phyloP scores from a whole-genome alignment of 2,113 vertebrate species.

The Todiramphus saurophagus region DNA sequence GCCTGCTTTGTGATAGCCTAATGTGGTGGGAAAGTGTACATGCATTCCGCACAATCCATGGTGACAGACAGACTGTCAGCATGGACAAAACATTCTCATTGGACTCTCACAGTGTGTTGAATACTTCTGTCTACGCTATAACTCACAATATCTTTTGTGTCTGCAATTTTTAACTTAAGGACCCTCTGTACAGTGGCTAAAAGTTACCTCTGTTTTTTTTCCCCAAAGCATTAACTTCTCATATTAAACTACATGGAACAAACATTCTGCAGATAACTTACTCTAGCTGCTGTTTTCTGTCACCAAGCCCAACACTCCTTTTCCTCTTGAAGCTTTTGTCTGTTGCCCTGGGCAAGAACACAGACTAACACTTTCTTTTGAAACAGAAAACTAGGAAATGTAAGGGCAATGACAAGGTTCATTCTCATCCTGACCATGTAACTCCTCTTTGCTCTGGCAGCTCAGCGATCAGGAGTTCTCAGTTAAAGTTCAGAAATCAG shows the following conservation, averaged over 20 bases:
- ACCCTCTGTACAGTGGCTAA: neutral
- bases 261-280: neutral
- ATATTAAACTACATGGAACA: neutral
- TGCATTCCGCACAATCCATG: neutral
- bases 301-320: neutral
- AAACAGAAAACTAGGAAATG: neutral
- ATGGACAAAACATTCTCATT: accelerated
- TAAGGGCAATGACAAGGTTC: neutral
- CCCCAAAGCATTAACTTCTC: neutral
- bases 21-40: neutral
- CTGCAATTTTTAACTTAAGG: neutral
- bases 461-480: neutral
- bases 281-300: neutral
- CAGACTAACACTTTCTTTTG: neutral
- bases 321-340: neutral
- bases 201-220: neutral
- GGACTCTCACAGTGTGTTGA: neutral
- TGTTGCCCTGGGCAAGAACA: neutral
- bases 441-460: neutral
- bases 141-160: neutral
- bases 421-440: neutral
- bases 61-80: neutral
- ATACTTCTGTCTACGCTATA: neutral
- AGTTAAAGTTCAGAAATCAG: neutral
- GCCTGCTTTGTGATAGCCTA: neutral